A percentile compares a stretch with the other conserved stretches of the same genome.
Conservation (phyloP, 2,888 invertebrate species). For the Ophion slaviceki region DNA sequence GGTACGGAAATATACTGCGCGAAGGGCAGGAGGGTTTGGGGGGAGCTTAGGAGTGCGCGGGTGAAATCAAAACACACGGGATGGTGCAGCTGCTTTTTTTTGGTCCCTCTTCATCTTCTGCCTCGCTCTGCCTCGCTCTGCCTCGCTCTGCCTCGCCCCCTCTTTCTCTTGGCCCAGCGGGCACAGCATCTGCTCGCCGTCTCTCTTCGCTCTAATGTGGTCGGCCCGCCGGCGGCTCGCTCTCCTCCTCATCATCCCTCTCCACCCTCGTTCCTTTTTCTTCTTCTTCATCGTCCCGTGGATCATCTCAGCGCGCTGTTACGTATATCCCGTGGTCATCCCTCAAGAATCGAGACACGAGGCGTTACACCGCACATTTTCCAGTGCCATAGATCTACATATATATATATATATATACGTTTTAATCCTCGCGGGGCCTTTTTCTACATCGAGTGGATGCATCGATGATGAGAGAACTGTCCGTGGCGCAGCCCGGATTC, state of each 20-base stretch:
- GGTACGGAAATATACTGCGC: slow-evolving; percentile 41
- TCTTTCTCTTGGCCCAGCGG: neutral
- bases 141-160: neutral
- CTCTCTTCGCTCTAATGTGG: slow-evolving; percentile 25
- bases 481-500: slow-evolving; percentile 18
- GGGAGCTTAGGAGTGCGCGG: slow-evolving; percentile 46
- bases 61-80: slow-evolving; percentile 69
- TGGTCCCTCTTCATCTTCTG: slow-evolving; percentile 18
- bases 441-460: slow-evolving; percentile 22
- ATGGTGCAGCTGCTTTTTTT: slow-evolving; percentile 58
- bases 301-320: slow-evolving; percentile 11
- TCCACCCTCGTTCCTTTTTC: slow-evolving; percentile 28
- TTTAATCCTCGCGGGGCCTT: slow-evolving; percentile 39
- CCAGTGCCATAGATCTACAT: neutral
- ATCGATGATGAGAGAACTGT: slow-evolving; percentile 15
- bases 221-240: slow-evolving; percentile 23
- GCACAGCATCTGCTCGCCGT: slow-evolving; percentile 39
- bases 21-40: slow-evolving; percentile 34
- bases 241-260: slow-evolving; percentile 40
- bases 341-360: slow-evolving; percentile 29
- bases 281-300: slow-evolving; percentile 30
- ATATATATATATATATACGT: neutral
- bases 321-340: slow-evolving; percentile 38
- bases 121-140: neutral
- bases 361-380: slow-evolving; percentile 48